Percentiles rank a stretch among this genome's conserved stretches.
phyloP scores from a whole-genome alignment of 2,113 vertebrate genomes.

The Thalassarche chlororhynchos region DNA sequence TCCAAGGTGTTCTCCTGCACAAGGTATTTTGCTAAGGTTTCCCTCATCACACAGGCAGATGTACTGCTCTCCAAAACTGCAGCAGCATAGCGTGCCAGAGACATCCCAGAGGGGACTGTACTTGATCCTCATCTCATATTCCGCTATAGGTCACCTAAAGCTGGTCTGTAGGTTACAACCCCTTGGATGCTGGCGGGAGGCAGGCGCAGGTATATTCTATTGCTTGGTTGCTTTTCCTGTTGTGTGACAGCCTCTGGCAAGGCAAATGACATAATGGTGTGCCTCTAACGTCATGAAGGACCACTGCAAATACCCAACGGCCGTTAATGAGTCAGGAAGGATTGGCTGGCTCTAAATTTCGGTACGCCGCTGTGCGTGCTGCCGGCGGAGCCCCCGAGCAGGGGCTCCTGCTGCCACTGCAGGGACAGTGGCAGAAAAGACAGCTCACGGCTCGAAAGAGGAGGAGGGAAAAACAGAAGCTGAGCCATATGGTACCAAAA shows the following conservation, averaged over 20 bases:
- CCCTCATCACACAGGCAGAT: neutral
- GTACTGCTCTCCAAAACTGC: neutral
- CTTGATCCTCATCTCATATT: neutral
- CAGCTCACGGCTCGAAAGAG: neutral
- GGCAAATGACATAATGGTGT: neutral
- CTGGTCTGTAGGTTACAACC: rapidly evolving
- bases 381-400: neutral
- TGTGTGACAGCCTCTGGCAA: neutral
- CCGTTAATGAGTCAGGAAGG: neutral
- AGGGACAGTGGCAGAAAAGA: neutral
- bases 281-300: rapidly evolving
- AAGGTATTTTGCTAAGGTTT: neutral
- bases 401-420: neutral
- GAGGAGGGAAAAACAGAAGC: neutral
- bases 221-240: neutral
- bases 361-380: rapidly evolving
- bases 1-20: neutral
- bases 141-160: neutral
- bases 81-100: neutral
- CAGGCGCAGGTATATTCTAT: neutral
- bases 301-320: neutral
- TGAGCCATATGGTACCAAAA: constrained; percentile 11
- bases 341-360: neutral
- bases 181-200: neutral
- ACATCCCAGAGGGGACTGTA: neutral